Evolutionary conservation across 2,797 vertebrate species (phyloP), one percentile per base, ranked within the genome.

Genomic region (Telmatherina bonti): DNA sequence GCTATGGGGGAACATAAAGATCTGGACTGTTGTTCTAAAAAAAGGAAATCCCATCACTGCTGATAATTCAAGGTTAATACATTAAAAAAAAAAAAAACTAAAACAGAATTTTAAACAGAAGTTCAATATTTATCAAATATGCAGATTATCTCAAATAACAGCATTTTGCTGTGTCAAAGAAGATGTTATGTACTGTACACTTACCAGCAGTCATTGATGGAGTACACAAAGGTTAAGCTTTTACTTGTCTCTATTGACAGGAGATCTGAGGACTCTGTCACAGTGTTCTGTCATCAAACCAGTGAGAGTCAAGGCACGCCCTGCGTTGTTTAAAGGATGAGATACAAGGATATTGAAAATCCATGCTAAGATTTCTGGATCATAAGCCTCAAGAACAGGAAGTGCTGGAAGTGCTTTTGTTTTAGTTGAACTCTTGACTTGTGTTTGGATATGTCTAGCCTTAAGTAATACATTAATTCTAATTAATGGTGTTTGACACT

Each of bases 1-100:
- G 55, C 29, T 59, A 68, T 70, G 52, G 65, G 73, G 47, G 24
- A 60, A 64, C 49, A 73, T 66, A 55, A 69, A 77, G 70, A 78
- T 70, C 38, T 59, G 3, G 74, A 71, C 61, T 56, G 16, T 35
- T n/a, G 0, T 29, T 74, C 64, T 64, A 76, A 70, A 74, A 51
- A 62, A 27, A n/a, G 64, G 58, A 57, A 35, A 26, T 55, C 16
- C 13, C 51, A 30, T 52, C 45, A 27, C 52, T 8, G 43, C 68
- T 11, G 51, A 55, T 49, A 41, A 63, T 65, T 53, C 52, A 13
- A 38, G 31, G 16, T n/a, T 7, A 70, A 13, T 10, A 15, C 31
- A 41, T 16, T 31, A 31, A 60, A 18, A 59, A 62, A 20, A 62
- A 18, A 2, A 47, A 22, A 33, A 1, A 16, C 15, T 22, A 1